Evolutionary conservation across 2,888 invertebrate genomes (phyloP).

Genomic region (Cremastobaeus sp.): DNA sequence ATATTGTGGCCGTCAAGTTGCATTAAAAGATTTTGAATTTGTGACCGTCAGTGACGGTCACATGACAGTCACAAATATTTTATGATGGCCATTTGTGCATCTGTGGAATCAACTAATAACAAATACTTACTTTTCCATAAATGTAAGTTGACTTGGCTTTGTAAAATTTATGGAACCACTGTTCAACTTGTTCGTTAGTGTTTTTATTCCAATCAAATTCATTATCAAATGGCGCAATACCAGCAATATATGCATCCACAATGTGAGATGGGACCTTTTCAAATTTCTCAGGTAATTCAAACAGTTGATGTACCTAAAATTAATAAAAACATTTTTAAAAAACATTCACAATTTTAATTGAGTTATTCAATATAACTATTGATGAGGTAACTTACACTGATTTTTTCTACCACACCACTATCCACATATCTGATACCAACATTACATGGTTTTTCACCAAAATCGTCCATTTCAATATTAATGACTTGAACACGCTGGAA

Average conservation of each 20-base stretch:
- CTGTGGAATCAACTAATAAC: conserved; percentile 1
- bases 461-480: conserved; percentile 76
- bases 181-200: conserved; percentile 74
- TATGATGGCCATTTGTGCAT: too few relatives aligned
- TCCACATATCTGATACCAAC: conserved; percentile 82
- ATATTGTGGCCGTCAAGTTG: too few relatives aligned
- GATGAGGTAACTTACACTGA: conserved; percentile 17
- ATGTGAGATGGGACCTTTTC: conserved; percentile 76
- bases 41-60: too few relatives aligned
- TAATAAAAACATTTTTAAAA: background rate
- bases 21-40: too few relatives aligned
- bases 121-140: conserved; percentile 1
- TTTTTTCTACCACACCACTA: conserved; percentile 76
- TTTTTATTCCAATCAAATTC: conserved; percentile 80
- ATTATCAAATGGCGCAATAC: conserved; percentile 80
- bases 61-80: too few relatives aligned
- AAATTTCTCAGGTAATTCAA: conserved; percentile 77
- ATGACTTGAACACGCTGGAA: conserved; percentile 81
- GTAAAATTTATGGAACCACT: conserved; percentile 73
- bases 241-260: conserved; percentile 80
- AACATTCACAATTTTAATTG: background rate
- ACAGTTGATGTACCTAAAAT: conserved; percentile 70
- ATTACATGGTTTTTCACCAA: conserved; percentile 62
- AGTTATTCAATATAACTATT: background rate
- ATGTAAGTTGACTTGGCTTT: conserved; percentile 18